Evolutionary conservation across 2,113 vertebrate genomes (phyloP), one percentile per base, ranked within the genome.

Genomic region (Anguilla japonica): DNA sequence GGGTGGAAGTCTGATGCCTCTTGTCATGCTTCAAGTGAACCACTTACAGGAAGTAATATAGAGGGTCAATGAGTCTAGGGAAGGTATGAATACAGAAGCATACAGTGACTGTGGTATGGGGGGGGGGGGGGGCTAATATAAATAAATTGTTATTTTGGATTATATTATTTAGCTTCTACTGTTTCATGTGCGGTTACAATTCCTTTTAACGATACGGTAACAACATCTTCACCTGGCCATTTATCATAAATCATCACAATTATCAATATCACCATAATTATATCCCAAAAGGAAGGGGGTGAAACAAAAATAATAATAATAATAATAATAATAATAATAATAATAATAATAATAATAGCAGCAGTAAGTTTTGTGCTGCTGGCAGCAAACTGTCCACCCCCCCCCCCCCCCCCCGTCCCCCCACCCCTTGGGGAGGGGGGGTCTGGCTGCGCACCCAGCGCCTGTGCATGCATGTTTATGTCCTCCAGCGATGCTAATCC

Each of bases 401-500:
- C 9, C 26, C 26, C 67, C 67, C 6, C 43, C 43, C 43, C 43
- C 43, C 4, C 4, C n/a, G n/a, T n/a, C 6, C 9, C 26, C 43
- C 4, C 4, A 46, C 26, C 26, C 26, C 63, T 71, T 34, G 34
- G 34, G 34, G 34, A 34, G 34, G 34, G 63, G 63, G 63, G 63
- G 6, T 71, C n/a, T 34, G n/a, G 71, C 71, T 75, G 7, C 11
- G 71, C 71, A 75, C 2, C 41, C 8, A 39, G 43, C 43, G 67
- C 39, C 41, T 53, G 84, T 39, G 18, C 43, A 2, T 34, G 46
- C 67, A 85, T 56, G 84, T 56, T 34, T 18, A 79, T 53, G 41
- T 53, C 84, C 84, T 79, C 18, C 71, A 41, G 84, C 71, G 3
- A 50, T 20, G 71, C 43, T 85, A 85, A 85, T 79, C 71, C 84